A percentile compares a stretch with the other conserved stretches of the same genome.
These are phyloP conservation scores for Sphenodon punctatus DNA, from an alignment of 2,797 vertebrate genomes.

Conservation along the genomic window DNA sequence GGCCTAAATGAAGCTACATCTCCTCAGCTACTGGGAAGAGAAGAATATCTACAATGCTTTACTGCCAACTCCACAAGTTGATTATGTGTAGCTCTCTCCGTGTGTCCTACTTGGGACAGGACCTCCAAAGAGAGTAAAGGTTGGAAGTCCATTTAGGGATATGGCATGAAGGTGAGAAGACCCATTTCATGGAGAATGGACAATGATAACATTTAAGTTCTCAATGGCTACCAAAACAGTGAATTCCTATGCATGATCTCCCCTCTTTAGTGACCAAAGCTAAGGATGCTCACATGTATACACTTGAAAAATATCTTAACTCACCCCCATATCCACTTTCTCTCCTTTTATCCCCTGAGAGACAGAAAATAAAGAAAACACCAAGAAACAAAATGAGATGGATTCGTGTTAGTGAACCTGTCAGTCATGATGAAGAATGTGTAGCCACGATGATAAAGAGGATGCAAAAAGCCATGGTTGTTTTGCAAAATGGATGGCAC, in stretches of 20 bases:
- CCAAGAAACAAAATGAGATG: constrained; percentile 3
- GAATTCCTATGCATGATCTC: constrained; percentile 23
- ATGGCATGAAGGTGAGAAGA: not conserved
- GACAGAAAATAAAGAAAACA: not conserved
- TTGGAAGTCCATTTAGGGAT: not conserved
- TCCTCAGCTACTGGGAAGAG: not conserved
- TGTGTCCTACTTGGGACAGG: too few species aligned
- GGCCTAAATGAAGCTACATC: constrained; percentile 33
- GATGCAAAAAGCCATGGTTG: constrained; percentile 61
- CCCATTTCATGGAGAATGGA: not conserved
- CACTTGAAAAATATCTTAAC: not conserved
- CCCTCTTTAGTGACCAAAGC: not conserved
- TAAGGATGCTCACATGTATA: constrained; percentile 23
- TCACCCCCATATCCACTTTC: not conserved
- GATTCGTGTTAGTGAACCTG: constrained; percentile 21
- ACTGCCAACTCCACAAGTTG: not conserved
- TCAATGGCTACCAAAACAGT: accelerated
- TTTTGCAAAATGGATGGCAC: constrained; percentile 27
- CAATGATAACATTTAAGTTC: not conserved
- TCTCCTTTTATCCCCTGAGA: constrained; percentile 10
- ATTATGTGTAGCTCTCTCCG: too few species aligned
- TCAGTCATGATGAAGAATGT: constrained; percentile 29
- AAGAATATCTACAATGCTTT: not conserved
- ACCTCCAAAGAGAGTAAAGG: not conserved
- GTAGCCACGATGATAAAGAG: constrained; percentile 39